Percentiles rank a stretch among this genome's conserved stretches.
These are phyloP conservation scores for Hemicentrotus pulcherrimus DNA, from an alignment of 35 echinoderm and acorn worm species.

Conservation along the genomic window DNA sequence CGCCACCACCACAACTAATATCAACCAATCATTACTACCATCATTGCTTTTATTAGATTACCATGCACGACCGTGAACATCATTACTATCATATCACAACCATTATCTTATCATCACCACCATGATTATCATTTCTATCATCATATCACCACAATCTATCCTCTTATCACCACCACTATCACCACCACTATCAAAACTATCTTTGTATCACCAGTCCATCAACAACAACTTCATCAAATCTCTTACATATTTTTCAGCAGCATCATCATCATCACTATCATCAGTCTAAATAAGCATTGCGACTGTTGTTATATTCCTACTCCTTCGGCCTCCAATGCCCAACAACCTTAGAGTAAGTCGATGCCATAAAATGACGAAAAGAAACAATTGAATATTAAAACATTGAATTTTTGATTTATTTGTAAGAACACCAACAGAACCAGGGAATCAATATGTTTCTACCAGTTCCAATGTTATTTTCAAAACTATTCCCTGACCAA, in stretches of 20 bases:
- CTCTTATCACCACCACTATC: slow-evolving; percentile 24
- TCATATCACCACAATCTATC: slow-evolving; percentile 28
- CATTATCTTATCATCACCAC: neutral
- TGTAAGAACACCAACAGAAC: slow-evolving; percentile 12
- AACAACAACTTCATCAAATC: slow-evolving; percentile 13
- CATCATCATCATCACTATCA: neutral
- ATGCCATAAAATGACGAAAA: neutral
- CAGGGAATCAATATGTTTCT: neutral
- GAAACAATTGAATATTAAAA: slow-evolving; percentile 19
- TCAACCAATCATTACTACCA: too few relatives aligned
- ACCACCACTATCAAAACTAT: slow-evolving; percentile 7
- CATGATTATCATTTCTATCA: slow-evolving; percentile 8
- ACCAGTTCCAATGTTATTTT: slow-evolving; percentile 23
- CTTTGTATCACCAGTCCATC: neutral
- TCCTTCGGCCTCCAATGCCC: neutral
- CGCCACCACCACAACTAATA: too few relatives aligned
- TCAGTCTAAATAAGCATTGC: neutral
- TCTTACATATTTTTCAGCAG: neutral
- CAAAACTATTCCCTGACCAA: slow-evolving; percentile 19
- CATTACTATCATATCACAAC: slow-evolving; percentile 21
- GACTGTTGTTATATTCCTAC: neutral
- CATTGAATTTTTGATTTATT: neutral
- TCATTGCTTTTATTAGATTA: neutral
- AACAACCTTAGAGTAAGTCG: slow-evolving; percentile 21
- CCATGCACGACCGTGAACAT: neutral